A percentile compares a stretch with the other conserved stretches of the same genome.
These are phyloP conservation scores for Scomber scombrus DNA, from an alignment of 2,113 vertebrate species.

Conservation along the genomic window DNA sequence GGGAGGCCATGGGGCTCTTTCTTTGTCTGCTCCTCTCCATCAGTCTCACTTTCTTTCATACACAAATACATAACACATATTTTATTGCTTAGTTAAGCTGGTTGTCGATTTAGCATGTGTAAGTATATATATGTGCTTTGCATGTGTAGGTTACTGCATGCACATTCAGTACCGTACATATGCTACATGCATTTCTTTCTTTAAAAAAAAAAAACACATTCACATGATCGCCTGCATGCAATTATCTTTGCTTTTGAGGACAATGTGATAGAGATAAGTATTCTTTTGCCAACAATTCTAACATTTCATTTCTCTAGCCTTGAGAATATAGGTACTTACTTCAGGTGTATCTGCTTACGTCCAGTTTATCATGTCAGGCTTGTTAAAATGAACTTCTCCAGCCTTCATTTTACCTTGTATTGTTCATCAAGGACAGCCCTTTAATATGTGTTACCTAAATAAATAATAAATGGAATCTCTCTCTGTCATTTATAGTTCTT, in stretches of 20 bases:
- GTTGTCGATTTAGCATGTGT: slow-evolving; percentile 1
- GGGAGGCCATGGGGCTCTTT: slow-evolving; percentile 52
- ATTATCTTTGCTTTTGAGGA: slow-evolving; percentile 57
- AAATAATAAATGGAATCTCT: not conserved
- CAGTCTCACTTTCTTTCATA: slow-evolving; percentile 28
- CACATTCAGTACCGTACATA: not conserved
- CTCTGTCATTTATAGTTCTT: not conserved
- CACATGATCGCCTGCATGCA: slow-evolving; percentile 20
- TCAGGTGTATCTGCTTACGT: slow-evolving; percentile 25
- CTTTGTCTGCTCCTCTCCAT: slow-evolving; percentile 55
- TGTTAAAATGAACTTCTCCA: not conserved
- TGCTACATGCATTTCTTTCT: slow-evolving; percentile 1
- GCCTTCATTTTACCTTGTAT: not conserved
- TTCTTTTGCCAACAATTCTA: slow-evolving; percentile 27
- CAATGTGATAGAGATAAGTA: slow-evolving; percentile 30
- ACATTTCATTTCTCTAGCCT: slow-evolving; percentile 32
- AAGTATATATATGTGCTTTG: slow-evolving; percentile 14
- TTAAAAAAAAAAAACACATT: slow-evolving; percentile 9
- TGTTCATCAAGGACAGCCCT: slow-evolving; percentile 18
- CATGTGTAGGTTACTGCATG: not conserved
- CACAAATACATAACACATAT: slow-evolving; percentile 3
- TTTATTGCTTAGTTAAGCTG: slow-evolving; percentile 11
- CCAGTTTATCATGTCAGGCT: slow-evolving; percentile 22
- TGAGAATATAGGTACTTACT: slow-evolving; percentile 28
- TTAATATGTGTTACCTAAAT: slow-evolving; percentile 1